Evolutionary conservation across 2,113 vertebrate species (phyloP).

Genomic region (Eretmochelys imbricata): DNA sequence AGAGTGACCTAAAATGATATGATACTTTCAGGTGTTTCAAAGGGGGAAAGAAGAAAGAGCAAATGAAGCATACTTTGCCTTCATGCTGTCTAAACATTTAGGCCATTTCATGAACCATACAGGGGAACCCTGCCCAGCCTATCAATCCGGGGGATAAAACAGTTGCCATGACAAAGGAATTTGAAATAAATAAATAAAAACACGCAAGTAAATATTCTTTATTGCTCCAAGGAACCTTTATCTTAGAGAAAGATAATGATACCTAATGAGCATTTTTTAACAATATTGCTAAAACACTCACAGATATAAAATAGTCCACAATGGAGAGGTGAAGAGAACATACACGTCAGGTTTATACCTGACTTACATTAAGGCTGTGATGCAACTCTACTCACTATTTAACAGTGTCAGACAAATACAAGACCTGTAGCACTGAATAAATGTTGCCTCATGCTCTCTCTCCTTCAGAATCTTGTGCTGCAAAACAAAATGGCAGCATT

Average conservation of each 20-base stretch:
- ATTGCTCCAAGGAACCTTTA: not conserved
- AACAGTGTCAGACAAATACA: not conserved
- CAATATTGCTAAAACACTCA: not conserved
- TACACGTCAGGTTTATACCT: not conserved
- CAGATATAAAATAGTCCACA: not conserved
- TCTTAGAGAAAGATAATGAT: rapidly evolving
- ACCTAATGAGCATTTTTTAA: not conserved
- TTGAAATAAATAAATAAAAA: not conserved
- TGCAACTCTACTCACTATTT: not conserved
- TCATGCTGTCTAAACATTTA: not conserved
- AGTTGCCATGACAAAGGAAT: not conserved
- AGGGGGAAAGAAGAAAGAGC: not conserved
- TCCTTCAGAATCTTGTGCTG: rapidly evolving
- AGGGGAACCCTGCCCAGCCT: not conserved
- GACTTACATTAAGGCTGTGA: not conserved
- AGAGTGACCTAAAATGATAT: not conserved
- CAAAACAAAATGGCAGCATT: not conserved
- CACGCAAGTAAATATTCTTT: rapidly evolving
- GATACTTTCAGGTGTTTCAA: not conserved
- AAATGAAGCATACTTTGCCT: not conserved
- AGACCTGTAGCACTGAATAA: not conserved
- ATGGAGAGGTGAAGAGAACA: not conserved
- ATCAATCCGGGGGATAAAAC: not conserved
- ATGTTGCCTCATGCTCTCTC: not conserved
- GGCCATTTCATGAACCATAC: rapidly evolving